Conservation (phyloP, 2,888 invertebrate genomes). For the Drosophila anomelani region DNA sequence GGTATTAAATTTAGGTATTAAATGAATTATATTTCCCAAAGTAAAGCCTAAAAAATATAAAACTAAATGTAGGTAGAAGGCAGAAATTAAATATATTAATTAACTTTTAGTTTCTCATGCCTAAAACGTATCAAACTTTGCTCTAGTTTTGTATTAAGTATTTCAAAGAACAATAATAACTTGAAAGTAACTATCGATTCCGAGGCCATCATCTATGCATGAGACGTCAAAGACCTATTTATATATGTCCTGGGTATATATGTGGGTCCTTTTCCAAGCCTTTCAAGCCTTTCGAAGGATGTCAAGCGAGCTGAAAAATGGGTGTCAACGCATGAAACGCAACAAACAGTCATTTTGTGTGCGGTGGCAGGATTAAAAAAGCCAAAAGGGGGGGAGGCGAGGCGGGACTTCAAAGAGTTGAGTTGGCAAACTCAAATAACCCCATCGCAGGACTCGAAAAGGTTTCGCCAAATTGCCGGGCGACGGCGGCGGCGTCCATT, state of each 20-base stretch:
- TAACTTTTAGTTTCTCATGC: neutral
- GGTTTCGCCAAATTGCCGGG: slow-evolving; percentile 70
- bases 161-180: neutral
- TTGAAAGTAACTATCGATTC: slow-evolving; percentile 11
- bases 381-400: neutral
- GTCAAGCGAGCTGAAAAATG: slow-evolving; percentile 58
- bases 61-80: neutral
- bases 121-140: neutral
- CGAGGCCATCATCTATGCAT: slow-evolving; percentile 1
- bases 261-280: slow-evolving; percentile 5
- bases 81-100: neutral
- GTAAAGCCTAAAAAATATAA: neutral
- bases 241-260: neutral
- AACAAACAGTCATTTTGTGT: slow-evolving; percentile 70
- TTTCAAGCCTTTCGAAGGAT: slow-evolving; percentile 18
- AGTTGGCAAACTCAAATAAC: slow-evolving; percentile 60
- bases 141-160: neutral
- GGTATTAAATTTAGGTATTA: neutral
- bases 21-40: neutral
- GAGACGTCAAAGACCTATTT: neutral
- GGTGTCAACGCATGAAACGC: slow-evolving; percentile 74
- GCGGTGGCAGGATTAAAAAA: slow-evolving; percentile 31
- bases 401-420: slow-evolving; percentile 69
- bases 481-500: slow-evolving; percentile 56
- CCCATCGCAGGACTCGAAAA: slow-evolving; percentile 51